Percentiles rank a stretch among this genome's conserved stretches.
Evolutionary conservation across 2,113 vertebrate species (phyloP).

Genomic region (Abramis brama): DNA sequence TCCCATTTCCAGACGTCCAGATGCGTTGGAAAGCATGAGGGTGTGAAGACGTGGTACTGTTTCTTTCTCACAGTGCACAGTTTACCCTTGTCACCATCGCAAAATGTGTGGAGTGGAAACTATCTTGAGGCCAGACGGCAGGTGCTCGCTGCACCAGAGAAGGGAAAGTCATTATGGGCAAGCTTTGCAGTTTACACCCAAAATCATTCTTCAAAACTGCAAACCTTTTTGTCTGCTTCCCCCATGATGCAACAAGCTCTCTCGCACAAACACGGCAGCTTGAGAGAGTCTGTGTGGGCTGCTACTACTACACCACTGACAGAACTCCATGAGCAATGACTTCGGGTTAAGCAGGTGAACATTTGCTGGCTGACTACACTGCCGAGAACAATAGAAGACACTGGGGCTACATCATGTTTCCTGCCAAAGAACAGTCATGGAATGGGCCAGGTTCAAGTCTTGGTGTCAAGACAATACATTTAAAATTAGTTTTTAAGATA

Average conservation of each 20-base stretch:
- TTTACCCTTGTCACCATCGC: constrained; percentile 19
- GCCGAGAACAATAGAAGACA: constrained; percentile 66
- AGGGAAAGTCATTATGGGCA: constrained; percentile 63
- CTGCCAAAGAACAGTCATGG: constrained; percentile 65
- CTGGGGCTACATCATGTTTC: constrained; percentile 54
- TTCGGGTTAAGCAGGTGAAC: constrained; percentile 73
- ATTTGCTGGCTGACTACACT: constrained; percentile 63
- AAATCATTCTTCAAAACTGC: constrained; percentile 63
- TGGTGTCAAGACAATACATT: constrained; percentile 50
- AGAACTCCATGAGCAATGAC: constrained; percentile 69
- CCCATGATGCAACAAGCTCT: constrained; percentile 62
- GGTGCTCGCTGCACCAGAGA: constrained; percentile 65
- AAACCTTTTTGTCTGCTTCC: constrained; percentile 67
- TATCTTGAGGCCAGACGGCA: constrained; percentile 57
- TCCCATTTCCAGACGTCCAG: constrained; percentile 22
- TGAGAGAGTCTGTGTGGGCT: constrained; percentile 54
- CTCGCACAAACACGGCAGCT: constrained; percentile 48
- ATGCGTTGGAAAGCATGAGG: constrained; percentile 19
- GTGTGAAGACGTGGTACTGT: constrained; percentile 18
- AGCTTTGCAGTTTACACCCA: constrained; percentile 62
- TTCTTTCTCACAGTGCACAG: constrained; percentile 38
- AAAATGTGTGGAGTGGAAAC: constrained; percentile 56
- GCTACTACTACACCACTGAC: constrained; percentile 60
- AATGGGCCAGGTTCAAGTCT: constrained; percentile 47
- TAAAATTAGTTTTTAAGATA: constrained; percentile 42